These are phyloP conservation scores for Unio pictorum DNA, from an alignment of 2,888 invertebrate species.

Conservation along the genomic window DNA sequence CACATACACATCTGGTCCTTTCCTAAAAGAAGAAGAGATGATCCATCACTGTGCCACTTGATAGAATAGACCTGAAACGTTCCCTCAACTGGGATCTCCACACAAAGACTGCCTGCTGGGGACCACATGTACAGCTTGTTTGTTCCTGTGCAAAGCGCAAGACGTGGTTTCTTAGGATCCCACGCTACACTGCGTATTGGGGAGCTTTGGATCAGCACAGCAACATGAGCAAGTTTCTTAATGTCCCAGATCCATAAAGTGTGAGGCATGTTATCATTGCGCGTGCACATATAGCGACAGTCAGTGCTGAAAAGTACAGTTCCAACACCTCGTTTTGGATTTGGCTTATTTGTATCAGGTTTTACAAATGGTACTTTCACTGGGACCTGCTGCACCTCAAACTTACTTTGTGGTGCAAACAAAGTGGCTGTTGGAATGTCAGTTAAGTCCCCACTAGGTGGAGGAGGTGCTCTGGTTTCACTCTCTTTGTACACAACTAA, in stretches of 20 bases:
- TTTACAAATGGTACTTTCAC: slow-evolving; percentile 63
- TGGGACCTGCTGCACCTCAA: slow-evolving; percentile 55
- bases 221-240: slow-evolving; percentile 58
- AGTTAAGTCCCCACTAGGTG: slow-evolving; percentile 44
- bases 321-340: slow-evolving; percentile 69
- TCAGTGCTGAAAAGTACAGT: slow-evolving; percentile 66
- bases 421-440: slow-evolving; percentile 56
- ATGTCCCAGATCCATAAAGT: slow-evolving; percentile 72
- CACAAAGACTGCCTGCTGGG: slow-evolving; percentile 68
- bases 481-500: slow-evolving; percentile 64
- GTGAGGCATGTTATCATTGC: slow-evolving; percentile 71
- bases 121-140: slow-evolving; percentile 73
- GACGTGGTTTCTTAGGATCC: slow-evolving; percentile 67
- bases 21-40: slow-evolving; percentile 64
- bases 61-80: slow-evolving; percentile 65
- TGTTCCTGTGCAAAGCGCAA: slow-evolving; percentile 71
- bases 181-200: slow-evolving; percentile 70
- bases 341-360: slow-evolving; percentile 67
- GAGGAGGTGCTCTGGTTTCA: slow-evolving; percentile 53
- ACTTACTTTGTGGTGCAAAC: slow-evolving; percentile 65
- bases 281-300: slow-evolving; percentile 67
- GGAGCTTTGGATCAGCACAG: slow-evolving; percentile 68
- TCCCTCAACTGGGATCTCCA: slow-evolving; percentile 69
- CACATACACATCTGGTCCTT: slow-evolving; percentile 70
- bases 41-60: slow-evolving; percentile 68